Evolutionary conservation across 2,797 vertebrate genomes (phyloP).

Genomic region (Erethizon dorsatum): DNA sequence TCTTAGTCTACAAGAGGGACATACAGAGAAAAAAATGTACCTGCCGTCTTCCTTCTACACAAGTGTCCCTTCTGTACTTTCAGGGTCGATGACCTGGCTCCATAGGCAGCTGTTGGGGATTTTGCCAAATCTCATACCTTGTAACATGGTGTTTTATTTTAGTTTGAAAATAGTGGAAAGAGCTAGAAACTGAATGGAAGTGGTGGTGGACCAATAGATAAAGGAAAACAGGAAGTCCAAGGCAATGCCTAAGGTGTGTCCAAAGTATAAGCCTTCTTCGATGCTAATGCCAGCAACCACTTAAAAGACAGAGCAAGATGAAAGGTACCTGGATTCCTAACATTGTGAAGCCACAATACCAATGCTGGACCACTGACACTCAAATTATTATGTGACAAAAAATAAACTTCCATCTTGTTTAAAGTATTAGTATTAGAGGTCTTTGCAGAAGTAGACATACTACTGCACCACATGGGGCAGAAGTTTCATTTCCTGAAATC

Average conservation of each 20-base stretch:
- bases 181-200: neutral
- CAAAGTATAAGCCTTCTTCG: neutral
- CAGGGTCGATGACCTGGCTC: neutral
- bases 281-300: neutral
- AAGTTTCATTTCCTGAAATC: neutral
- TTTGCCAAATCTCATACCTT: neutral
- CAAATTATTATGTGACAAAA: neutral
- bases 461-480: neutral
- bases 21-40: neutral
- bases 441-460: neutral
- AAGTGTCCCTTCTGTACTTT: neutral
- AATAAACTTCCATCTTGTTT: neutral
- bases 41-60: neutral
- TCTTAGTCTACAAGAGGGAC: neutral
- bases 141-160: neutral
- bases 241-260: neutral
- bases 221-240: neutral
- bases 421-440: neutral
- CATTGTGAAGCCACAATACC: neutral
- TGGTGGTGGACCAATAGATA: neutral
- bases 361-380: neutral
- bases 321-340: neutral
- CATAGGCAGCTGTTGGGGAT: neutral
- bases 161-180: neutral
- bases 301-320: neutral